Base-by-base conservation (phyloP, 1,140 invertebrate species). In the Zaprionus lachaisei region DNA sequence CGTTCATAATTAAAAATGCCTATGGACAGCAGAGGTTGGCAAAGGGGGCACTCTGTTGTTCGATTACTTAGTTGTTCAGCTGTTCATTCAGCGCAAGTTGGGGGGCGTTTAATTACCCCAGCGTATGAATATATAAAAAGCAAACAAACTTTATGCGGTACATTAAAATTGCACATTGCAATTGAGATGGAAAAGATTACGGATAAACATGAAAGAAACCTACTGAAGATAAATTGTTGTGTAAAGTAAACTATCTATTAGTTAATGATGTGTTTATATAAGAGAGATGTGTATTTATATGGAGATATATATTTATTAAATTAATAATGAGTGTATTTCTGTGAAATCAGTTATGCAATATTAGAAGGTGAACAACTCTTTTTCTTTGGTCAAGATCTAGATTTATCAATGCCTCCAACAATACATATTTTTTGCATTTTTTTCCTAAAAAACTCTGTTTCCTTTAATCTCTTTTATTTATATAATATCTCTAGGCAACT, bases 1-100 rank as follows among this genome's bases (percentile, higher is more conserved):
- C 65, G 64, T 75, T 66, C 62, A 72, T 82, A 85, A 85, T 90
- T 90, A 85, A 90, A 90, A 85, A 75, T 75, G 56, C 72, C 66
- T 37, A 20, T 22, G 47, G 54, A n/a, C 47, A 67, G 65, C 31
- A 34, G 0, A 11, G 31, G 31, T 9, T 11, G 31, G 2, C 31
- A 34, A 34, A 34, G 31, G 31, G 31, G 31, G 9, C 31, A 34
- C 31, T 34, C 31, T 11, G 31, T 34, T 34, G 31, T 34, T 34
- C 31, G 31, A 11, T 34, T 34, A 34, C 31, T 34, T 12, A 47
- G 22, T 11, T 66, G 26, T 54, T 58, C 14, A 12, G n/a, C n/a
- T 17, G 41, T 17, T 9, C n/a, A 14, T 49, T 22, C 11, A 72
- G 24, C 58, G 22, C 54, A 61, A 44, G 22, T 73, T 64, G 72